Base-by-base conservation (phyloP, 2,797 vertebrate species). In the Tragelaphus eurycerus region DNA sequence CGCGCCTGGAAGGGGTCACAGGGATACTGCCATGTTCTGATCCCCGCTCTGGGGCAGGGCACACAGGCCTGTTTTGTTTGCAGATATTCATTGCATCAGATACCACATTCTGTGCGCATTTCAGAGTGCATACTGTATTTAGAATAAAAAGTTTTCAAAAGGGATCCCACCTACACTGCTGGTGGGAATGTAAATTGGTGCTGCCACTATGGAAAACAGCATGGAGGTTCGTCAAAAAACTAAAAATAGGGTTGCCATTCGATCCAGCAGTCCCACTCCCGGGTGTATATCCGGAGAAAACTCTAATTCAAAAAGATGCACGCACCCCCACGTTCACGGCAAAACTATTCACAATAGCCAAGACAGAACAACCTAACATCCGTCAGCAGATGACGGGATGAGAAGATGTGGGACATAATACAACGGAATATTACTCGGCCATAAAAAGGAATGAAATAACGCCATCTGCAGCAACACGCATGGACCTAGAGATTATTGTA, bases 61-160 rank as follows among this genome's bases (percentile, higher is more conserved):
- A 46, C 17, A 2, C 31, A 15, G 83, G 74, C 13, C 4, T 9
- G 23, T 6, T 29, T 3, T 17, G 57, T 15, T 79, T n/a, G 14
- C 0, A n/a, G 67, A 54, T 23, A 31, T 48, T 54, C 17, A 1
- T 0, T 34, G 31, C 38, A 16, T 4, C 14, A 55, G 4, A 17
- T 14, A 48, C 19, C 34, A 50, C 1, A 29, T 84, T 29, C 91
- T 19, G 9, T 74, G n/a, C 0, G 1, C 31, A 78, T 86, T 57
- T 29, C 4, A 15, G 93, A 19, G 29, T 34, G 31, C 10, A 9
- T 7, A 8, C 59, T 60, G 16, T 13, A 19, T 50, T 27, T 23
- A 7, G n/a, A 89, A 76, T 62, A 29, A 85, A 54, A 79, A 21
- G 78, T 31, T 52, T 79, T 52, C 78, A 52, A 52, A 52, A 50